phyloP scores from a whole-genome alignment of 2,113 vertebrate genomes.

The Furnarius figulus region DNA sequence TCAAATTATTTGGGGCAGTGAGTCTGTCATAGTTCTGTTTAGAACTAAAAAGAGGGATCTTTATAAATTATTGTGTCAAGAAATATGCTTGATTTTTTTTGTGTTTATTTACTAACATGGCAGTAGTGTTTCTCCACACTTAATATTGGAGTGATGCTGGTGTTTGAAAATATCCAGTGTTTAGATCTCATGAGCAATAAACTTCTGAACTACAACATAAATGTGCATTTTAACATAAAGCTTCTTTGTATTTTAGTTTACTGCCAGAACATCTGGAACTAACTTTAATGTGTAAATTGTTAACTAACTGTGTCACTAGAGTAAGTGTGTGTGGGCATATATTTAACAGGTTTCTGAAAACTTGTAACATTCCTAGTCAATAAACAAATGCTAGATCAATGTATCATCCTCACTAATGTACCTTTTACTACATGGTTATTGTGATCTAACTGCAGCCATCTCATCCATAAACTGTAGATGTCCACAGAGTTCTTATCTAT shows the following conservation, averaged over 20 bases:
- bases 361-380: background rate
- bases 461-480: background rate
- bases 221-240: background rate
- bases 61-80: background rate
- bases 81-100: background rate
- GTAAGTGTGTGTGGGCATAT: background rate
- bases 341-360: background rate
- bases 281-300: background rate
- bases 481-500: background rate
- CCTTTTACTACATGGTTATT: background rate
- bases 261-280: background rate
- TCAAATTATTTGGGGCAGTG: background rate
- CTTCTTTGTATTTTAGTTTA: background rate
- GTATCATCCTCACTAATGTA: background rate
- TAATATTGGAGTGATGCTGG: background rate
- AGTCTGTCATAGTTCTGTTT: background rate
- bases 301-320: background rate
- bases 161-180: background rate
- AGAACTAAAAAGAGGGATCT: background rate
- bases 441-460: background rate
- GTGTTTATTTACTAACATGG: background rate
- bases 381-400: background rate
- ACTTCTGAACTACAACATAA: background rate
- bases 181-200: background rate
- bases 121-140: background rate